Percentiles rank a stretch among this genome's conserved stretches.
These are phyloP conservation scores for Ceratosolen fusciceps DNA, from an alignment of 1,140 invertebrate genomes.

Conservation along the genomic window DNA sequence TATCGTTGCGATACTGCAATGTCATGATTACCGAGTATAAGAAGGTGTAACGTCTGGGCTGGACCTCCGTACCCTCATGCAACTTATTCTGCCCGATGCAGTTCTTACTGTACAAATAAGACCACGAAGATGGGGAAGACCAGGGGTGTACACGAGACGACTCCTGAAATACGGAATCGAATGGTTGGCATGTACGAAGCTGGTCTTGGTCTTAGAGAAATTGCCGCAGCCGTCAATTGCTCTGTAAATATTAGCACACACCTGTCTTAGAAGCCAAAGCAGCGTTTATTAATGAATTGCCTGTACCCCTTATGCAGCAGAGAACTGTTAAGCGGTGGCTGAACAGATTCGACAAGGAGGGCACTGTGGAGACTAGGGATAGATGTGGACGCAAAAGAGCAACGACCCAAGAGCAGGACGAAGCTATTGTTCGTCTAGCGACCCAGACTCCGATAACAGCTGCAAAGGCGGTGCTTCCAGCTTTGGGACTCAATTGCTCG, in stretches of 20 bases:
- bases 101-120: neutral
- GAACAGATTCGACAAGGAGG: conserved; percentile 69
- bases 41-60: neutral
- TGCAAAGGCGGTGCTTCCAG: conserved; percentile 68
- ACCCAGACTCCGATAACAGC: conserved; percentile 68
- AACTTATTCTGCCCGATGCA: neutral
- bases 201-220: conserved; percentile 66
- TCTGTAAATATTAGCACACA: conserved; percentile 56
- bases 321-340: conserved; percentile 70
- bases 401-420: conserved; percentile 68
- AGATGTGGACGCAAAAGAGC: conserved; percentile 69
- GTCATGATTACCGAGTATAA: neutral
- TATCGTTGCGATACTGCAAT: too few species aligned
- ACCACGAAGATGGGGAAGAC: conserved; percentile 62
- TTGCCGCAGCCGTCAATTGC: conserved; percentile 67
- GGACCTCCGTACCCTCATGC: too few species aligned
- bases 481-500: conserved; percentile 66
- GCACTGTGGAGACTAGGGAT: conserved; percentile 67
- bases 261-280: neutral
- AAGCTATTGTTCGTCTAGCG: conserved; percentile 66
- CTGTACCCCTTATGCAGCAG: conserved; percentile 65
- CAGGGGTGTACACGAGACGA: conserved; percentile 69
- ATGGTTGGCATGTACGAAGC: conserved; percentile 72
- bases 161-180: conserved; percentile 67
- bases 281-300: too few species aligned